phyloP scores from a whole-genome alignment of 1,140 invertebrate genomes.

The Drosophila murphyi region DNA sequence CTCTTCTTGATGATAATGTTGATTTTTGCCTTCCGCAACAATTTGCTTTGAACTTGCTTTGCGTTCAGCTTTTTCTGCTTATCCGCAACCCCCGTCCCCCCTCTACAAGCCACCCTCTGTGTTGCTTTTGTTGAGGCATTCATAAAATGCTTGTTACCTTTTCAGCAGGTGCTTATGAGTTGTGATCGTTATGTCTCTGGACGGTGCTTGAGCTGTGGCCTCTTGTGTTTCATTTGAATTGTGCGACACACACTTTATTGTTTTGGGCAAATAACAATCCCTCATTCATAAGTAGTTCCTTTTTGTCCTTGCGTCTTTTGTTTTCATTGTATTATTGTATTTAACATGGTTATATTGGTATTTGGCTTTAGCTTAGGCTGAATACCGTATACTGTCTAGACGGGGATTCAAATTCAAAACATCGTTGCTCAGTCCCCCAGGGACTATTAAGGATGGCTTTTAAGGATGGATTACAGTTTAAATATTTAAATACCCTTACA shows the following conservation, averaged over 20 bases:
- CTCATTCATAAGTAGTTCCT: background rate
- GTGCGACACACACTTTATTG: constrained; percentile 32
- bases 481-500: background rate
- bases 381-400: background rate
- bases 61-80: background rate
- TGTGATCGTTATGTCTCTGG: constrained; percentile 43
- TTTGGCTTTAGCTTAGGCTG: background rate
- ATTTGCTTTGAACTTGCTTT: constrained; percentile 75
- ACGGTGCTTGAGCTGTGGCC: constrained; percentile 34
- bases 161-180: constrained; percentile 53
- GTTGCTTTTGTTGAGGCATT: constrained; percentile 52
- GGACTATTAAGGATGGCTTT: too few species aligned
- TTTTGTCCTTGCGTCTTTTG: background rate
- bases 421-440: too few species aligned
- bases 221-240: constrained; percentile 43
- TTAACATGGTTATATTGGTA: background rate
- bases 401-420: background rate
- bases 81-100: constrained; percentile 2
- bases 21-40: constrained; percentile 82
- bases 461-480: background rate
- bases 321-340: background rate
- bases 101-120: background rate
- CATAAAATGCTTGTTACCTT: constrained; percentile 57
- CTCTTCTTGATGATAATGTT: constrained; percentile 75
- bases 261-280: background rate